These are phyloP conservation scores for Fragum fragum DNA, from an alignment of 2,888 invertebrate genomes.

Conservation along the genomic window DNA sequence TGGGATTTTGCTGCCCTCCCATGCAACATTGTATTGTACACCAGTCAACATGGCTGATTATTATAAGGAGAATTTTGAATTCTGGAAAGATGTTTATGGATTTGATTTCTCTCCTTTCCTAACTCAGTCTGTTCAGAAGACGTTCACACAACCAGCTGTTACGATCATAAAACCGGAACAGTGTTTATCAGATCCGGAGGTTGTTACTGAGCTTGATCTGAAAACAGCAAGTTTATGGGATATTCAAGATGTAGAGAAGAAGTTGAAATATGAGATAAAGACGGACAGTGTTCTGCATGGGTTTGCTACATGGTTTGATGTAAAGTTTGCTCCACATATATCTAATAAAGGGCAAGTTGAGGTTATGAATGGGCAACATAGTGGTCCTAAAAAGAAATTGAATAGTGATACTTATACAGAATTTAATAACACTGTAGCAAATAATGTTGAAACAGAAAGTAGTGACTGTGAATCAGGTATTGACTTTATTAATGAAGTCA, in stretches of 20 bases:
- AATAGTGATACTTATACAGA: not conserved
- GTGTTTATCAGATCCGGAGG: constrained; percentile 75
- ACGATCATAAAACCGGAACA: constrained; percentile 71
- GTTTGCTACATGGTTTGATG: constrained; percentile 86
- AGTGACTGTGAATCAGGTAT: not conserved
- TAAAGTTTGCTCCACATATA: constrained; percentile 72
- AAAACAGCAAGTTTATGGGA: constrained; percentile 78
- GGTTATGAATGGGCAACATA: not conserved
- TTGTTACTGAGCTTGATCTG: constrained; percentile 79
- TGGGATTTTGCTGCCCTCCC: constrained; percentile 83
- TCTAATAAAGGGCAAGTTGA: not conserved
- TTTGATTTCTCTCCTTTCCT: constrained; percentile 84
- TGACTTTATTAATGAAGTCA: constrained; percentile 86
- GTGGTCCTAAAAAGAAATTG: not conserved
- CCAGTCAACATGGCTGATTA: constrained; percentile 83
- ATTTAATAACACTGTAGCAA: not conserved
- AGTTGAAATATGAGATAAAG: constrained; percentile 74
- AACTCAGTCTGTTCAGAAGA: constrained; percentile 66
- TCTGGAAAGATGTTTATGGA: constrained; percentile 85
- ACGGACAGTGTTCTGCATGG: constrained; percentile 81
- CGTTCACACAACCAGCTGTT: constrained; percentile 77
- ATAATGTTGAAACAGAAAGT: not conserved
- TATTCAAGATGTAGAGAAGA: constrained; percentile 70
- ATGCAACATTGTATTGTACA: constrained; percentile 79
- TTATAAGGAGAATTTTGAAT: constrained; percentile 78